phyloP scores from a whole-genome alignment of 2,113 vertebrate species.

The Colinus virginianus region DNA sequence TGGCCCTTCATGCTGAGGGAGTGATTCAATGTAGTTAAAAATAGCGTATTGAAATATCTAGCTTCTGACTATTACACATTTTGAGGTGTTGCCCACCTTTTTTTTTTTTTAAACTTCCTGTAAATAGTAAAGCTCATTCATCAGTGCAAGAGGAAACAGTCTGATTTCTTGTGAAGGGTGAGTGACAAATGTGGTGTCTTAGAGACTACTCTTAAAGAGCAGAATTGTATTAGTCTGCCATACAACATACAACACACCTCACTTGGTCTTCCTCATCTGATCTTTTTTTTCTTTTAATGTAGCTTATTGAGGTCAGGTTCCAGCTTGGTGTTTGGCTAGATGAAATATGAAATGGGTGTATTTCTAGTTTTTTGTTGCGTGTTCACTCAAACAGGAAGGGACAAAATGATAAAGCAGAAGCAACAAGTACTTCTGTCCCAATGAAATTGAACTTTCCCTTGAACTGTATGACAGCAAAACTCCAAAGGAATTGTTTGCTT shows the following conservation, averaged over 20 bases:
- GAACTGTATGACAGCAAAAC: fast-evolving
- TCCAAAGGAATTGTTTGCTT: not conserved
- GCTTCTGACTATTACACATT: not conserved
- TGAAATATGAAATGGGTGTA: not conserved
- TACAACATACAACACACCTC: not conserved
- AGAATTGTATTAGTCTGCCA: not conserved
- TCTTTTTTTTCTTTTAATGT: not conserved
- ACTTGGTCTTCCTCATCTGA: not conserved
- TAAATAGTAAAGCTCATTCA: not conserved
- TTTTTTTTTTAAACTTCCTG: not conserved
- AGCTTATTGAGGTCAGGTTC: not conserved
- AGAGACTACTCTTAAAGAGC: not conserved
- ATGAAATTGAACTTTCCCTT: not conserved
- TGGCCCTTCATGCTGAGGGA: not conserved
- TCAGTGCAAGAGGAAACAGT: too few relatives aligned
- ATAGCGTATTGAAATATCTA: not conserved
- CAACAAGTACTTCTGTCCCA: not conserved
- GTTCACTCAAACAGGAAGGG: not conserved
- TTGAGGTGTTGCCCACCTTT: not conserved
- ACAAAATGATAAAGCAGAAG: not conserved
- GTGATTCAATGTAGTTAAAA: not conserved
- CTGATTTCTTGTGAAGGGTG: not conserved
- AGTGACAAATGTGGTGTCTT: not conserved
- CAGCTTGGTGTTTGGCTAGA: not conserved
- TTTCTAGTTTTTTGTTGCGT: not conserved